Evolutionary conservation across 2,888 invertebrate species (phyloP), one percentile per base, ranked within the genome.

Genomic region (Tupiocoris notatus): DNA sequence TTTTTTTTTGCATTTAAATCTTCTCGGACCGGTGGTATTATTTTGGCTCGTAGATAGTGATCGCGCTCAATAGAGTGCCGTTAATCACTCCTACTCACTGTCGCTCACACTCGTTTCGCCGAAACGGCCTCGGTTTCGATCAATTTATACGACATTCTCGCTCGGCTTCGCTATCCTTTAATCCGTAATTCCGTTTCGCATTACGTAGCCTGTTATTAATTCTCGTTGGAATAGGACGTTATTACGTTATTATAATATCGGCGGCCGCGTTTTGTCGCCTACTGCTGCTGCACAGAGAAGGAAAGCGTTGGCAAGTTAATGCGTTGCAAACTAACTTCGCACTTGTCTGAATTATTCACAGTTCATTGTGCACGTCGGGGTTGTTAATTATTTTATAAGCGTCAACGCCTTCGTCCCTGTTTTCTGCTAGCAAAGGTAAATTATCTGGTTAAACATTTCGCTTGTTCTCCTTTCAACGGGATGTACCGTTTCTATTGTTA

Each of bases 331-430:
- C 39, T 39, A 39, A 39, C 39, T 39, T 39, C 12, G 39, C 39
- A 39, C 39, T 39, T 39, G 70, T 70, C 58, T 70, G 70, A 70
- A 70, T 70, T 59, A 70, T 70, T 70, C 70, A 70, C 70, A 24
- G 59, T 59, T 70, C 70, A 70, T 70, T 70, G 70, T 70, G 39
- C 39, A 39, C 39, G 39, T 39, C 39, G 39, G 12, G 39, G 39
- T 7, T 39, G 39, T 39, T 39, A 39, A 39, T 39, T 39, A 39
- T 39, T 39, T 39, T 39, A 39, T 39, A 39, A 39, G 39, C 39
- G 39, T 39, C 39, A 39, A 39, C 39, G 39, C 39, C 39, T 39
- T 39, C 39, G 39, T 39, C 39, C 39, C 39, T 12, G 39, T 39
- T 39, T 39, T 39, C 39, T 12, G 39, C 39, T 39, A 12, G 39